A percentile compares a stretch with the other conserved stretches of the same genome.
Evolutionary conservation across 1,140 invertebrate genomes (phyloP).

Genomic region (Proctacanthus coquilletti): DNA sequence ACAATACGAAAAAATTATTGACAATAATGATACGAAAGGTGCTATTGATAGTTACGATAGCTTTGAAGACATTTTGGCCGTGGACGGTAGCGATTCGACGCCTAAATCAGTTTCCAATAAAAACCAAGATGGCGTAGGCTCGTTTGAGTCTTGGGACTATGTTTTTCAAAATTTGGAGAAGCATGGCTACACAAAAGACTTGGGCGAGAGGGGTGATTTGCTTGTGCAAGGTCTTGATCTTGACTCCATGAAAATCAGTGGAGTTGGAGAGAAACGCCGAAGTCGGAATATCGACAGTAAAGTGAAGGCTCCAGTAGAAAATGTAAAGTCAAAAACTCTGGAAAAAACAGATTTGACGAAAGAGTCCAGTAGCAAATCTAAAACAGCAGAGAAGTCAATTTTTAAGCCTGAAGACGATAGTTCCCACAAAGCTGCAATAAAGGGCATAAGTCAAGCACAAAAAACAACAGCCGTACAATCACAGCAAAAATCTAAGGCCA

Average conservation of each 20-base stretch:
- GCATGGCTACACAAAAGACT: slow-evolving; percentile 52
- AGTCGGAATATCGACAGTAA: slow-evolving; percentile 11
- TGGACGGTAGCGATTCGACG: slow-evolving; percentile 8
- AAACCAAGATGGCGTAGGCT: slow-evolving; percentile 38
- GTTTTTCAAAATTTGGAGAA: slow-evolving; percentile 60
- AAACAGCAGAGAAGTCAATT: slow-evolving; percentile 1
- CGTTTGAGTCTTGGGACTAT: slow-evolving; percentile 59
- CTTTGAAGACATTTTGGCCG: slow-evolving; percentile 16
- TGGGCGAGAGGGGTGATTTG: slow-evolving; percentile 24
- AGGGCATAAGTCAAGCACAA: neutral
- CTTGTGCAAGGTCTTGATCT: slow-evolving; percentile 22
- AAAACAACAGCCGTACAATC: slow-evolving; percentile 5
- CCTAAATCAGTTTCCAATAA: slow-evolving; percentile 17
- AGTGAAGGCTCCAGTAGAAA: slow-evolving; percentile 20
- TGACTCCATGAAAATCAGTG: slow-evolving; percentile 18
- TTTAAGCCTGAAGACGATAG: neutral
- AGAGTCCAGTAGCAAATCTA: neutral
- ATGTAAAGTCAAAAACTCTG: slow-evolving; percentile 13
- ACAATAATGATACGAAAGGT: slow-evolving; percentile 20
- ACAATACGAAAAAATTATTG: slow-evolving; percentile 13
- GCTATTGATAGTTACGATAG: slow-evolving; percentile 24
- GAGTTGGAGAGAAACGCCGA: neutral
- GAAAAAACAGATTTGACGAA: slow-evolving; percentile 7
- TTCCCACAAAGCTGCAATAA: neutral
- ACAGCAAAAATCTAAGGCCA: slow-evolving; percentile 4